Percentiles rank a stretch among this genome's conserved stretches.
Conservation (phyloP, 2,113 vertebrate species). For the Heterocephalus glaber region DNA sequence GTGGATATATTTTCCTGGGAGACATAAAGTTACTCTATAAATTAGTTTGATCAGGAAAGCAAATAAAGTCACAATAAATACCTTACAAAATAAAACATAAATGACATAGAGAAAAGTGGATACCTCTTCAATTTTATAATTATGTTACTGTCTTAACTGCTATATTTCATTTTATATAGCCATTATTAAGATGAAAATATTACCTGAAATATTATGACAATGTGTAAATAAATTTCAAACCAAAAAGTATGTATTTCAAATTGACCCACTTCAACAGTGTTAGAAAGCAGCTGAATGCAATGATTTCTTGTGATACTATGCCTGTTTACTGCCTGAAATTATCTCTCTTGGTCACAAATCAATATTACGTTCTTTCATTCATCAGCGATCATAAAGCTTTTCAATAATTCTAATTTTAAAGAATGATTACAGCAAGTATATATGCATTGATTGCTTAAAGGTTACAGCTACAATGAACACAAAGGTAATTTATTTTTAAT, state of each 20-base stretch:
- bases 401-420: slow-evolving; percentile 85
- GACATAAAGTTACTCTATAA: background rate
- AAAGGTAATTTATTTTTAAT: slow-evolving; percentile 73
- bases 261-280: background rate
- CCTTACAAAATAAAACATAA: background rate
- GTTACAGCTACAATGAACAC: slow-evolving; percentile 76
- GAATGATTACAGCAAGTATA: slow-evolving; percentile 77
- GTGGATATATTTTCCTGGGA: background rate
- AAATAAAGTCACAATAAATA: background rate
- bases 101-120: background rate
- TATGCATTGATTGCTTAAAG: slow-evolving; percentile 84
- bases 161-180: background rate
- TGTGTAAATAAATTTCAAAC: slow-evolving; percentile 57
- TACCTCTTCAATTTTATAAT: background rate
- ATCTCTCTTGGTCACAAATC: slow-evolving; percentile 75
- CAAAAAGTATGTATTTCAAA: slow-evolving; percentile 52
- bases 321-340: slow-evolving; percentile 76
- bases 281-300: background rate
- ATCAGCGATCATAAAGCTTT: slow-evolving; percentile 80
- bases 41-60: background rate
- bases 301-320: slow-evolving; percentile 71
- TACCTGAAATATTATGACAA: slow-evolving; percentile 50
- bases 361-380: slow-evolving; percentile 81
- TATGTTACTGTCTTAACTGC: background rate
- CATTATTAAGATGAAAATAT: slow-evolving; percentile 29